phyloP scores from a whole-genome alignment of 1,140 invertebrate genomes.

The Campodea augens region DNA sequence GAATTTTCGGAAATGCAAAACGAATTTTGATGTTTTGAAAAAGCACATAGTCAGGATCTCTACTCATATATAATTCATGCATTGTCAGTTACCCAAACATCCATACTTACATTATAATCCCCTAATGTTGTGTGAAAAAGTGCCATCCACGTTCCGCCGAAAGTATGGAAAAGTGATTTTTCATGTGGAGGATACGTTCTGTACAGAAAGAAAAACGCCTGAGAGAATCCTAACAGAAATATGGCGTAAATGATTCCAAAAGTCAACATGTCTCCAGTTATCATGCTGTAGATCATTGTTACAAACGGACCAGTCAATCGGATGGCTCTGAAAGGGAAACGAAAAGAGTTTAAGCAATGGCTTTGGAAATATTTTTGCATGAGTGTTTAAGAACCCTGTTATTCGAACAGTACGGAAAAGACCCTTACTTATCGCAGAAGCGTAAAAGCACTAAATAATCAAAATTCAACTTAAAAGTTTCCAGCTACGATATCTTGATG shows the following conservation, averaged over 20 bases:
- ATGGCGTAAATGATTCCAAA: constrained; percentile 92
- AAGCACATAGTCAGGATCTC: no score
- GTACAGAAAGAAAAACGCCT: constrained; percentile 92
- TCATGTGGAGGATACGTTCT: constrained; percentile 70
- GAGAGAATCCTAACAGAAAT: constrained; percentile 83
- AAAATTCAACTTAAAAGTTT: no score
- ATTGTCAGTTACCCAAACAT: no score
- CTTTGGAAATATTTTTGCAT: not conserved
- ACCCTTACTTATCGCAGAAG: no score
- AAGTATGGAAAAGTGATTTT: constrained; percentile 58
- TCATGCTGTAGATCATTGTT: constrained; percentile 97
- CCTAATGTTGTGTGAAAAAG: constrained; percentile 94
- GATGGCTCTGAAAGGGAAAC: constrained; percentile 48
- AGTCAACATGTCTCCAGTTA: constrained; percentile 90
- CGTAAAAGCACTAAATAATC: no score
- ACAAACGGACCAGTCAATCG: constrained; percentile 90
- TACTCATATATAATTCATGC: no score
- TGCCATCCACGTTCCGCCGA: constrained; percentile 87
- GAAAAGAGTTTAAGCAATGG: not conserved
- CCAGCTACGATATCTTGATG: no score
- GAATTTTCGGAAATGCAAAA: no score
- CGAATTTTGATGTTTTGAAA: no score
- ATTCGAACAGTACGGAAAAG: not conserved
- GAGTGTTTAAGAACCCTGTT: not conserved
- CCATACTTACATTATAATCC: constrained; percentile 85